Percentiles rank a stretch among this genome's conserved stretches.
Conservation (phyloP, 2,888 invertebrate species). For the Acleris sparsana region DNA sequence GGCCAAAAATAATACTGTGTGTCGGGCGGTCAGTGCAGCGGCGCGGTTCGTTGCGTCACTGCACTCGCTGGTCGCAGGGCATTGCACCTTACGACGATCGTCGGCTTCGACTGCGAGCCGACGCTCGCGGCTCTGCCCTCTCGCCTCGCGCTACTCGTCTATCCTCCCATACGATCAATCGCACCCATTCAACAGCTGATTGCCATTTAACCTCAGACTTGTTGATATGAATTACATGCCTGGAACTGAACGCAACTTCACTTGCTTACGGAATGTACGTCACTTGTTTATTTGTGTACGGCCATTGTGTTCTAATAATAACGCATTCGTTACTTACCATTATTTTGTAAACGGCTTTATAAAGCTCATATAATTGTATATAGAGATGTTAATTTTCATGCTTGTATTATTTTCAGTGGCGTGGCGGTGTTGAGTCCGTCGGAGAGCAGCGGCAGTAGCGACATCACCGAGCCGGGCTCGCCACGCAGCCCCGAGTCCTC, state of each 20-base stretch:
- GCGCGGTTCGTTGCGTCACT: slow-evolving; percentile 74
- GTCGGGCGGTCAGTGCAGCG: slow-evolving; percentile 72
- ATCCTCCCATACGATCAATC: slow-evolving; percentile 61
- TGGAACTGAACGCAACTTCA: slow-evolving; percentile 16
- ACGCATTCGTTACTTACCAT: no score
- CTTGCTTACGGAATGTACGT: slow-evolving; percentile 27
- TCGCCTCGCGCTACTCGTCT: slow-evolving; percentile 50
- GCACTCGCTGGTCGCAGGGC: slow-evolving; percentile 69
- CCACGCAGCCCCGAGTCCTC: slow-evolving; percentile 89
- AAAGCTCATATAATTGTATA: not conserved
- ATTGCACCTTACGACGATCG: slow-evolving; percentile 70
- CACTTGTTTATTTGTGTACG: slow-evolving; percentile 17
- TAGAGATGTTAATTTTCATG: slow-evolving; percentile 37
- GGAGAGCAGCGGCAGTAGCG: slow-evolving; percentile 89
- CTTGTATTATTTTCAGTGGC: slow-evolving; percentile 86
- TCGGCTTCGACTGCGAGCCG: slow-evolving; percentile 40
- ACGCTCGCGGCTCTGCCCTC: slow-evolving; percentile 47
- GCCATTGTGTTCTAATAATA: not conserved
- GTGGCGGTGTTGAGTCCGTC: slow-evolving; percentile 91
- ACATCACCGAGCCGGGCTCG: slow-evolving; percentile 93
- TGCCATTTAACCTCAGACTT: slow-evolving; percentile 54
- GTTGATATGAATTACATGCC: slow-evolving; percentile 36
- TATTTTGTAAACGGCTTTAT: no score
- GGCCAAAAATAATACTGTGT: slow-evolving; percentile 69
- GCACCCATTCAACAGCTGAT: slow-evolving; percentile 72